These are phyloP conservation scores for Cygnus olor DNA, from an alignment of 2,797 vertebrate species.

Conservation along the genomic window DNA sequence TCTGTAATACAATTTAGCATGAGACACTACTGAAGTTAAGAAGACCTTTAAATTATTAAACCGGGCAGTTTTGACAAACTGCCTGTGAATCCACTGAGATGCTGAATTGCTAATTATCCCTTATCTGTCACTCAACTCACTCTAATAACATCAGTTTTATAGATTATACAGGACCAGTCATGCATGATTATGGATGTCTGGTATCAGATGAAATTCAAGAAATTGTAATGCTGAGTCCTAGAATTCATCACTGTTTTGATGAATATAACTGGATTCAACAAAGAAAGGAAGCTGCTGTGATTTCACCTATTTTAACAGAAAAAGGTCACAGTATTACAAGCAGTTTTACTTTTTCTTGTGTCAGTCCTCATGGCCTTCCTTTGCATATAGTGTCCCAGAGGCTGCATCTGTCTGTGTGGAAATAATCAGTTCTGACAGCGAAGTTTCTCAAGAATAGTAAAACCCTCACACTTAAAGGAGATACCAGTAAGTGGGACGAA, in stretches of 20 bases:
- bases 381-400: not conserved
- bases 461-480: not conserved
- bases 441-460: not conserved
- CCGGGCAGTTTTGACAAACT: not conserved
- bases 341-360: not conserved
- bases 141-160: not conserved
- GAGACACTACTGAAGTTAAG: not conserved
- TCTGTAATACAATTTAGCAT: not conserved
- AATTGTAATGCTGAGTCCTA: not conserved
- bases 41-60: not conserved
- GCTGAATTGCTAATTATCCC: conserved; percentile 6
- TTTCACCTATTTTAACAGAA: not conserved
- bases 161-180: not conserved
- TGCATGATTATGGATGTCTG: not conserved
- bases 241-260: not conserved
- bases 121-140: conserved; percentile 2
- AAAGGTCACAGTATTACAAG: not conserved
- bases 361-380: not conserved
- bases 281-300: not conserved
- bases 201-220: not conserved
- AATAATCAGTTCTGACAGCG: conserved; percentile 1
- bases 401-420: not conserved
- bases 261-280: not conserved
- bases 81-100: not conserved
- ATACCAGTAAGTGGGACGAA: not conserved